Percentiles rank a stretch among this genome's conserved stretches.
These are phyloP conservation scores for Drosophila repletoides DNA, from an alignment of 1,140 invertebrate genomes.

Conservation along the genomic window DNA sequence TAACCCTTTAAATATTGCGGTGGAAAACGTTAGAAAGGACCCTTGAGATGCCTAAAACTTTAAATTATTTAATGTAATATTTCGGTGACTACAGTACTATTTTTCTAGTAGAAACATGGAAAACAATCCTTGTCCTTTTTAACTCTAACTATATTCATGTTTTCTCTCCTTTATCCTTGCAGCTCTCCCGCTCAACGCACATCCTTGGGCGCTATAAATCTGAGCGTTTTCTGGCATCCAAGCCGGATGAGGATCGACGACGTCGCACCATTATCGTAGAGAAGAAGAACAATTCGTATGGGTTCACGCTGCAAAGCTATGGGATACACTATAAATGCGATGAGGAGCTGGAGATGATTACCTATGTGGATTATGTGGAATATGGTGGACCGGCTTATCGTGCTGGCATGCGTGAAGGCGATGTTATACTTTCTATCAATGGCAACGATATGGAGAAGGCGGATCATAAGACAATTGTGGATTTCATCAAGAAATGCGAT, in stretches of 20 bases:
- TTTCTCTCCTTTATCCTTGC: neutral
- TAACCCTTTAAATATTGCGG: too few species aligned
- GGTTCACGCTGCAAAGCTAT: conserved; percentile 97
- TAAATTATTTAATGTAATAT: too few species aligned
- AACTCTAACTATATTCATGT: too few species aligned
- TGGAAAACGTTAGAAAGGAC: too few species aligned
- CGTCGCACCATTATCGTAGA: conserved; percentile 95
- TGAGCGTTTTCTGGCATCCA: conserved; percentile 88
- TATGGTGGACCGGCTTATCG: conserved; percentile 93
- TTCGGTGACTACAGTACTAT: too few species aligned
- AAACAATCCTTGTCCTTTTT: too few species aligned
- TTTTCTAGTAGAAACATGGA: too few species aligned
- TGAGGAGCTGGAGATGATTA: conserved; percentile 92
- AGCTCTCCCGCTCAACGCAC: conserved; percentile 83
- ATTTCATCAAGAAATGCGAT: conserved; percentile 95
- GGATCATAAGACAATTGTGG: conserved; percentile 94
- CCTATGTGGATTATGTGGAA: conserved; percentile 98
- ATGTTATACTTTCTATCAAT: conserved; percentile 97
- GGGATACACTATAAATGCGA: conserved; percentile 97
- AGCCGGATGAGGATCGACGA: conserved; percentile 91
- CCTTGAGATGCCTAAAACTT: too few species aligned
- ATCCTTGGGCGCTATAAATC: conserved; percentile 92
- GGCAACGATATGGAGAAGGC: conserved; percentile 95
- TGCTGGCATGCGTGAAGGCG: conserved; percentile 96
- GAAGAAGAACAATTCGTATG: conserved; percentile 95